Conservation (phyloP, 2,888 invertebrate genomes). For the Nyleta sp. region DNA sequence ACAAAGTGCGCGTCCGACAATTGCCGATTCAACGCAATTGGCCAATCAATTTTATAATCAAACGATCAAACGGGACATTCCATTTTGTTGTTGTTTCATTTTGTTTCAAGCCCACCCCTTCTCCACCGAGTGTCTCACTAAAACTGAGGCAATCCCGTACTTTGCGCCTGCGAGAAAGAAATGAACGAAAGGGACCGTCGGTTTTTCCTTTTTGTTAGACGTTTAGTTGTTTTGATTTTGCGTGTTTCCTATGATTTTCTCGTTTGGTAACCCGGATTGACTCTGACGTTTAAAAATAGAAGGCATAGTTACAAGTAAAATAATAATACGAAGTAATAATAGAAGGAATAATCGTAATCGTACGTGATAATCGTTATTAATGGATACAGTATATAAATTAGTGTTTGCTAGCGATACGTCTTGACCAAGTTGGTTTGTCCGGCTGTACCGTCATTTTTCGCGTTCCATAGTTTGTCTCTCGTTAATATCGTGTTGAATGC, state of each 20-base stretch:
- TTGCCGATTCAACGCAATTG: constrained; percentile 6
- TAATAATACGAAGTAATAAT: constrained; percentile 50
- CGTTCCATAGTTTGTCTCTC: constrained; percentile 64
- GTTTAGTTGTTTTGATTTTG: constrained; percentile 20
- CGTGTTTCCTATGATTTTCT: background rate
- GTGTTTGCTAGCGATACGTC: constrained; percentile 50
- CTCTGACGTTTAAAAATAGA: constrained; percentile 53
- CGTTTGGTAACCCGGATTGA: constrained; percentile 37
- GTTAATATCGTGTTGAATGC: constrained; percentile 27
- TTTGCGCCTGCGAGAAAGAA: constrained; percentile 52
- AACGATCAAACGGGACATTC: too few species aligned
- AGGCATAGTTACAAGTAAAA: constrained; percentile 44
- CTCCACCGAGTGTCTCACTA: constrained; percentile 74
- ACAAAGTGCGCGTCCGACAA: constrained; percentile 20
- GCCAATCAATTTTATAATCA: constrained; percentile 1
- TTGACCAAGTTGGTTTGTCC: constrained; percentile 34
- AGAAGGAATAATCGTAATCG: constrained; percentile 55
- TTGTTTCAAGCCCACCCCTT: constrained; percentile 74
- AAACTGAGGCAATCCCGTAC: constrained; percentile 73
- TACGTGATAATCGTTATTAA: constrained; percentile 53
- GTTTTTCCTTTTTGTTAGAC: background rate
- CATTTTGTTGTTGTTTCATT: too few species aligned
- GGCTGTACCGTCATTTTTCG: constrained; percentile 58
- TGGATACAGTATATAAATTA: constrained; percentile 56
- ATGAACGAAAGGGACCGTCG: constrained; percentile 31